Percentiles rank a stretch among this genome's conserved stretches.
These are phyloP conservation scores for Numenius phaeopus DNA, from an alignment of 2,797 vertebrate species.

Conservation along the genomic window DNA sequence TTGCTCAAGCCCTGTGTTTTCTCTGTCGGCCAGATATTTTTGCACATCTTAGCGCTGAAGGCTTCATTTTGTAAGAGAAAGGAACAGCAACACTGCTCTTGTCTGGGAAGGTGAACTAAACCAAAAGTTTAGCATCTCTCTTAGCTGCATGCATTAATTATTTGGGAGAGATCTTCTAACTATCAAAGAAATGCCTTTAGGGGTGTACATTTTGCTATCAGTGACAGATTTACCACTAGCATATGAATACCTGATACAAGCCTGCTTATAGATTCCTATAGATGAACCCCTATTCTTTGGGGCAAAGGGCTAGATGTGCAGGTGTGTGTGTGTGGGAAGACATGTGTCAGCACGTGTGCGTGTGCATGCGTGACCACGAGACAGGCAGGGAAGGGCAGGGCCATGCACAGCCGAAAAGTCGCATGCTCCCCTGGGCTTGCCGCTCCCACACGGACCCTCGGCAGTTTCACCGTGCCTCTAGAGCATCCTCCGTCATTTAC, in stretches of 20 bases:
- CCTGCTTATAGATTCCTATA: not conserved
- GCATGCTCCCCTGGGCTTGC: not conserved
- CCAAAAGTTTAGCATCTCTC: not conserved
- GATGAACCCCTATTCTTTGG: not conserved
- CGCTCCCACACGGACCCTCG: not conserved
- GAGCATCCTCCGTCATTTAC: not conserved
- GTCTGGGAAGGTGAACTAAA: not conserved
- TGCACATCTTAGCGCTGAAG: not conserved
- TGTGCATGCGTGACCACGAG: not conserved
- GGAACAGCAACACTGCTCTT: not conserved
- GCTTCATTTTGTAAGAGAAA: not conserved
- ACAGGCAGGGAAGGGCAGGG: not conserved
- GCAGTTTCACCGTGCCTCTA: not conserved
- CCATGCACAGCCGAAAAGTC: not conserved
- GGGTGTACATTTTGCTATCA: rapidly evolving
- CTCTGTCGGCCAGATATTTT: not conserved
- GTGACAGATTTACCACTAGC: not conserved
- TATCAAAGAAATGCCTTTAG: not conserved
- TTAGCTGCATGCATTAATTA: not conserved
- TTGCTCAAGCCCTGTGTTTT: not conserved
- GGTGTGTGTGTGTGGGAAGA: not conserved
- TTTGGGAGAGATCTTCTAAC: not conserved
- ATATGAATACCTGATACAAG: not conserved
- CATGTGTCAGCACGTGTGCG: not conserved
- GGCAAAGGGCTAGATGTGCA: not conserved